Base-by-base conservation (phyloP, 2,113 vertebrate species). In the Eubucco bourcierii region DNA sequence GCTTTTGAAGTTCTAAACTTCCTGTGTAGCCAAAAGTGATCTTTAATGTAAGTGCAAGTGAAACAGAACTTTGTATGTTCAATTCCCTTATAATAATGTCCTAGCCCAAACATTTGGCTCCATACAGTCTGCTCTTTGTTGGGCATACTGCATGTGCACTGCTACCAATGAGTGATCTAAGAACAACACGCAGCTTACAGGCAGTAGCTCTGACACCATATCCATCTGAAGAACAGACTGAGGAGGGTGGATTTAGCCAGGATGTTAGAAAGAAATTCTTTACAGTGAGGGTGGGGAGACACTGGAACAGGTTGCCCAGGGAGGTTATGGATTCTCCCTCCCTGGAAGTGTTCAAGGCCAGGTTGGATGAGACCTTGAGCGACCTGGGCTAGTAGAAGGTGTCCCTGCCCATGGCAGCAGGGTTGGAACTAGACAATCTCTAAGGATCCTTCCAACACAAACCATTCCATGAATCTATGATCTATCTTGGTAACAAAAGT, bases 141-240 rank as follows among this genome's bases (percentile, higher is more conserved):
- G 44, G 28, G 29, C 39, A 10, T 19, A 25, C 14, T 0, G 0
- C 52, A 9, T 52, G 28, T 61, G 37, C 21, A 5, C 5, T 60
- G 15, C 50, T 67, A 71, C 2, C 16, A 18, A 6, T 41, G 33
- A 0, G 0, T 41, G 55, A 59, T 15, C 29, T 52, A 56, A 73
- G 55, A 74, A 13, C 23, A 17, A 52, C 23, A 52, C 56, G 80
- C 33, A 23, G 6, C 14, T 58, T 70, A 44, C 27, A 28, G 39
- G 77, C 52, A 23, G 24, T 16, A 84, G 33, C 15, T 80, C 29
- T 46, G 15, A 33, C 15, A 71, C 34, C 25, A 15, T 0, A 0
- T 71, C 23, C 58, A 31, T 15, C 17, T 59, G 10, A 10, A 10
- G 21, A 17, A 67, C 14, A 52, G 50, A 52, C 6, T 52, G 50